A percentile compares a stretch with the other conserved stretches of the same genome.
Conservation (phyloP, 2,797 vertebrate genomes). For the Hyperoplus immaculatus region DNA sequence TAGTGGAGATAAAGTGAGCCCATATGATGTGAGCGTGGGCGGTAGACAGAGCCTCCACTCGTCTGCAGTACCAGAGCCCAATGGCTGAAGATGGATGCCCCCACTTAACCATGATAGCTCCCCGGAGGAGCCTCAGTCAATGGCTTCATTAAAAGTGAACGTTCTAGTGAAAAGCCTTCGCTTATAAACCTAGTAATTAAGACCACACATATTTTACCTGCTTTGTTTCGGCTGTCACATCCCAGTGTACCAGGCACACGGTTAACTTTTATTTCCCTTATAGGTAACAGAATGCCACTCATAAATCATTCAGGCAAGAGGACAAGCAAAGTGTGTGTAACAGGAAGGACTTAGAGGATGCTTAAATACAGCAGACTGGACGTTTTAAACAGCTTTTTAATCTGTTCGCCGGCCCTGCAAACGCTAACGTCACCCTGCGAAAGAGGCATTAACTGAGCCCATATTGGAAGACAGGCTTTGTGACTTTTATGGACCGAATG, state of each 20-base stretch:
- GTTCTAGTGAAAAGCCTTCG: slow-evolving; percentile 79
- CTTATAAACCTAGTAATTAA: slow-evolving; percentile 86
- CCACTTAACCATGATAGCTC: slow-evolving; percentile 87
- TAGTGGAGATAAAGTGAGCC: slow-evolving; percentile 85
- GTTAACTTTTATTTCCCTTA: slow-evolving; percentile 79
- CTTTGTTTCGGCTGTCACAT: slow-evolving; percentile 83
- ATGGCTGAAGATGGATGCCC: slow-evolving; percentile 86
- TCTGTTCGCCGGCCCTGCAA: slow-evolving; percentile 41
- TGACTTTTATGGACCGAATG: slow-evolving; percentile 73
- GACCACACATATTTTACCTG: slow-evolving; percentile 82
- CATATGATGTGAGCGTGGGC: slow-evolving; percentile 79
- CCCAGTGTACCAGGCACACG: slow-evolving; percentile 67
- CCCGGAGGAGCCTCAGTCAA: slow-evolving; percentile 85
- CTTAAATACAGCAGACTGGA: slow-evolving; percentile 31
- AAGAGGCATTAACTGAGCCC: slow-evolving; percentile 62
- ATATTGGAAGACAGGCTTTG: slow-evolving; percentile 72
- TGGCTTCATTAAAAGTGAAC: slow-evolving; percentile 87
- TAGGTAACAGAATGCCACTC: slow-evolving; percentile 69
- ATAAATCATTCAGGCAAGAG: slow-evolving; percentile 72
- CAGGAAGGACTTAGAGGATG: slow-evolving; percentile 37
- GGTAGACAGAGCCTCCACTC: slow-evolving; percentile 76
- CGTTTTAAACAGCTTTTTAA: slow-evolving; percentile 47
- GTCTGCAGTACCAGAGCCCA: slow-evolving; percentile 77
- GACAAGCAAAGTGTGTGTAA: slow-evolving; percentile 34
- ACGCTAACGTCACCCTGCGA: slow-evolving; percentile 52